Conservation (phyloP, 2,113 vertebrate genomes). For the Mustelus asterias region DNA sequence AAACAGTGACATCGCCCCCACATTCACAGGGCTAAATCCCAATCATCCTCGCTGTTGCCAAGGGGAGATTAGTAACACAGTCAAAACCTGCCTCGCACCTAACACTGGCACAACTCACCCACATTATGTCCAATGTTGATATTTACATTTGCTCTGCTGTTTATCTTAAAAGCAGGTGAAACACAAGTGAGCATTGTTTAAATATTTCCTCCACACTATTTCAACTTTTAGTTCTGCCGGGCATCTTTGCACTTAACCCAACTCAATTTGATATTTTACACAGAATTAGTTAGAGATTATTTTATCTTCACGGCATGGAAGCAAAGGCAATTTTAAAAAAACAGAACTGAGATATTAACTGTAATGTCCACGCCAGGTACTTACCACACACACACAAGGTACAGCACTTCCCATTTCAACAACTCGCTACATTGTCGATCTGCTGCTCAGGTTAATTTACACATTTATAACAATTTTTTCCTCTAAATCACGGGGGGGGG, state of each 20-base stretch:
- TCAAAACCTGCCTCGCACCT: background rate
- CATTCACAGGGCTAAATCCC: background rate
- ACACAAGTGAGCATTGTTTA: background rate
- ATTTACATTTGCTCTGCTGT: background rate
- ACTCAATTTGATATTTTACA: background rate
- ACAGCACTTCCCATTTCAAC: background rate
- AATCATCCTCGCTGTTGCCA: background rate
- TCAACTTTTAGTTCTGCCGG: background rate
- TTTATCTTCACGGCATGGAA: background rate
- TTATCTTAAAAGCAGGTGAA: background rate
- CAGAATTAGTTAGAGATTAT: background rate
- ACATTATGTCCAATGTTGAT: background rate
- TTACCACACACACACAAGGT: no score
- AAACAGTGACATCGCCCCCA: background rate
- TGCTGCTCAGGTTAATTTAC: no score
- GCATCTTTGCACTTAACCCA: background rate
- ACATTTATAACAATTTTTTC: background rate
- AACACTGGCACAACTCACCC: background rate
- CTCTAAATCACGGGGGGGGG: background rate
- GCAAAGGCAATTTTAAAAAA: background rate
- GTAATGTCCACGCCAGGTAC: background rate
- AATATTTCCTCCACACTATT: background rate
- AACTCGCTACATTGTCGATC: background rate
- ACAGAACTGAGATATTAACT: background rate
- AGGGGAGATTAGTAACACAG: background rate